Base-by-base conservation (phyloP, 2,888 invertebrate genomes). In the Ormyrus nitidulus region DNA sequence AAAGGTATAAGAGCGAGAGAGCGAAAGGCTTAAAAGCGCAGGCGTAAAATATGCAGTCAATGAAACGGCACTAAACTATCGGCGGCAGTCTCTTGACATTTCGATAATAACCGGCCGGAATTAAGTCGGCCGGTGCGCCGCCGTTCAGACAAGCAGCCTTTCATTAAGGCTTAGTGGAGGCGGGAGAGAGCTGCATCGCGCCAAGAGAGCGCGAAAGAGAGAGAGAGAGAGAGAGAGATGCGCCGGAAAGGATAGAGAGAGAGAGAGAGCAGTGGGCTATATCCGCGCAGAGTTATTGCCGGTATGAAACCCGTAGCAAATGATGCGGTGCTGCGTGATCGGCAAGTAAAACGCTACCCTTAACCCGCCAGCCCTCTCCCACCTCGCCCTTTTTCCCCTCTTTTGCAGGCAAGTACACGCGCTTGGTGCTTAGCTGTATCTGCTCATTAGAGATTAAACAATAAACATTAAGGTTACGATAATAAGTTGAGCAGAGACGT, bases 281-380 rank as follows among this genome's bases (percentile, higher is more conserved):
- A 86, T 86, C 85, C 86, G 85, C 85, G 86, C 84, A 83, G 87
- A 90, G 87, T 90, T 90, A 89, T 89, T 88, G 87, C 88, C 86
- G 87, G 87, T 89, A 90, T 90, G 88, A 89, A 90, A 89, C 89
- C 88, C 88, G 89, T 89, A 87, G 89, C 88, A 90, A 90, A 90
- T 89, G 90, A 90, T 89, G 88, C 89, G 87, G 86, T 86, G 80
- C 84, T 88, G 88, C 90, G 90, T 90, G 90, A 89, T 87, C 84
- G 84, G 90, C 84, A 83, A 87, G 59, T 54, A n/a, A 78, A 72
- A 54, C 54, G 49, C 59, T 10, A 19, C 56, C 66, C 66, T 53
- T 71, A 71, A 71, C 64, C 51, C 53, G 48, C 59, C 56, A 46
- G 7, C 4, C 5, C 19, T 53, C 48, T 6, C 62, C 48, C 48